phyloP scores from a whole-genome alignment of 2,113 vertebrate genomes.

The Alosa alosa region DNA sequence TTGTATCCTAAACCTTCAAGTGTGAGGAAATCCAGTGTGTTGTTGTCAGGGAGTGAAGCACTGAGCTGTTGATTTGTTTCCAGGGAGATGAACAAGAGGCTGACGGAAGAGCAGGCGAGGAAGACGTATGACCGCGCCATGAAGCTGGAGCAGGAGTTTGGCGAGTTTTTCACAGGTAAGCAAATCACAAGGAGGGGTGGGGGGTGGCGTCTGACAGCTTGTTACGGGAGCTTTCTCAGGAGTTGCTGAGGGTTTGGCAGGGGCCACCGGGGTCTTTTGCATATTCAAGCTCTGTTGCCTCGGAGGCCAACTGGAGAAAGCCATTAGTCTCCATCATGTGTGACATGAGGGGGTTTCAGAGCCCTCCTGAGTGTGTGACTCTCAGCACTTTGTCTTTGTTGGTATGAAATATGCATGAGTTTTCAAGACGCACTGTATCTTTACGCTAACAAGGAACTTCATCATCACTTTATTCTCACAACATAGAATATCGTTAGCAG shows the following conservation, averaged over 20 bases:
- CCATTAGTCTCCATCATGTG: conserved; percentile 19
- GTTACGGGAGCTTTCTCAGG: background rate
- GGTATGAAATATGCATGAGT: conserved; percentile 34
- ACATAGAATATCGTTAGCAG: background rate
- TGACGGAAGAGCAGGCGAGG: conserved; percentile 95
- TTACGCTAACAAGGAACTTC: background rate
- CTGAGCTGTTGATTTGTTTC: background rate
- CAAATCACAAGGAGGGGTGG: background rate
- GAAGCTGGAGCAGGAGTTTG: conserved; percentile 98
- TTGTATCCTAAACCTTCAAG: background rate
- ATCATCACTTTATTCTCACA: background rate
- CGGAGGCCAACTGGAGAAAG: conserved; percentile 12
- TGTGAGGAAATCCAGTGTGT: background rate
- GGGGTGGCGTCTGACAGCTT: background rate
- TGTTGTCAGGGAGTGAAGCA: background rate
- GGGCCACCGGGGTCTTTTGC: conserved; percentile 12
- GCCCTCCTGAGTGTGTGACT: background rate
- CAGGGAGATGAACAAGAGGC: conserved; percentile 97
- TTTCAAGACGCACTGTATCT: background rate
- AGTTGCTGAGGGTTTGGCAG: background rate
- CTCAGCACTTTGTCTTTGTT: background rate
- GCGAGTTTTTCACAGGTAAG: conserved; percentile 96
- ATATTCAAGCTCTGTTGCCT: conserved; percentile 35
- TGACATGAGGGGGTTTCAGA: conserved; percentile 14
- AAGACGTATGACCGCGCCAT: conserved; percentile 91